These are phyloP conservation scores for Crotalus horridus DNA, from an alignment of 2,113 vertebrate genomes.

Conservation along the genomic window DNA sequence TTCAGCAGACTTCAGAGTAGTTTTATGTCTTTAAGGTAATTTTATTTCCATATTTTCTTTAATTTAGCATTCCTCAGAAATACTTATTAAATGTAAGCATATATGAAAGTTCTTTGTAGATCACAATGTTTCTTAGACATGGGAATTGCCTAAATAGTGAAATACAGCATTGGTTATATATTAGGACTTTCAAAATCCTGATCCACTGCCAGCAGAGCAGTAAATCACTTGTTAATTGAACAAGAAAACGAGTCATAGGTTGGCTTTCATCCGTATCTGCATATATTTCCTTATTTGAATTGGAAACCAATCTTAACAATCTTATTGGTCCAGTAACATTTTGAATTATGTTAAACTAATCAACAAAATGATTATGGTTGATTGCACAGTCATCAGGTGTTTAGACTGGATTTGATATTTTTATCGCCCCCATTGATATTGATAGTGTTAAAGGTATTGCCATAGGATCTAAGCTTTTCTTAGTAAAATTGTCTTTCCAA, in stretches of 20 bases:
- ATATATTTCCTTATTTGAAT: neutral
- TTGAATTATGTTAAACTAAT: neutral
- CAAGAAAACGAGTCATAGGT: neutral
- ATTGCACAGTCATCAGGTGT: neutral
- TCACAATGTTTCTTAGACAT: neutral
- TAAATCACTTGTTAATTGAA: slow-evolving; percentile 7
- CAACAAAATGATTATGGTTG: neutral
- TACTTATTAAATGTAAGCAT: neutral
- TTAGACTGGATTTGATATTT: neutral
- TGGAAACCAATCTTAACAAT: neutral
- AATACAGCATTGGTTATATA: neutral
- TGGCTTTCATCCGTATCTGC: neutral
- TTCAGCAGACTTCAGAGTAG: neutral
- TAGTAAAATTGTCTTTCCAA: neutral
- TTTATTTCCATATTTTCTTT: neutral
- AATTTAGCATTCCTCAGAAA: neutral
- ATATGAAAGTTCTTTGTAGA: neutral
- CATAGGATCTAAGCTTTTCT: neutral
- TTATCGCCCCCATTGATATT: neutral
- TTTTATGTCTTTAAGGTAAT: neutral
- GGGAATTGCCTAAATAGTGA: slow-evolving; percentile 6
- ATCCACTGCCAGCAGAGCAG: neutral
- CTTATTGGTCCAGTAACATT: neutral
- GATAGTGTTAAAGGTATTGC: neutral
- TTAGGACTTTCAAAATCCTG: neutral